Conservation (phyloP, 2,888 invertebrate genomes). For the Mantis religiosa region DNA sequence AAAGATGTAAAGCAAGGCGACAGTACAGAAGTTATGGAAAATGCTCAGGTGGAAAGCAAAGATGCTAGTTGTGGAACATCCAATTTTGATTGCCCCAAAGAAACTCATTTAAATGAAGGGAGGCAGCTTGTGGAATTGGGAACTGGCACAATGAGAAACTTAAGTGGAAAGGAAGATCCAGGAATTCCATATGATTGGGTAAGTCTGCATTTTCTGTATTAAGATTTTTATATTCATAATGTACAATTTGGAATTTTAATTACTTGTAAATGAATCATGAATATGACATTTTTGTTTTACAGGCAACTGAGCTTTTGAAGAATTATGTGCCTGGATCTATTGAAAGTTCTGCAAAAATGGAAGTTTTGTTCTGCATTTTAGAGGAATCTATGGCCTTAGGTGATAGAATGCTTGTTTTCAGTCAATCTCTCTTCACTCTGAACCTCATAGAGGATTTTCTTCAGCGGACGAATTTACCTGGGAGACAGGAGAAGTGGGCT, state of each 20-base stretch:
- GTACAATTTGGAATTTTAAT: background rate
- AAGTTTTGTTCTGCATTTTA: slow-evolving; percentile 85
- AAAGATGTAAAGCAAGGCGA: slow-evolving; percentile 12
- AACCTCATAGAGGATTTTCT: slow-evolving; percentile 93
- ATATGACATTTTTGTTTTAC: slow-evolving; percentile 18
- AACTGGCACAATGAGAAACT: slow-evolving; percentile 5
- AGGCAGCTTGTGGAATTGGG: slow-evolving; percentile 20
- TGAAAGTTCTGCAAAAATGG: slow-evolving; percentile 93
- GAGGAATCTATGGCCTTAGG: slow-evolving; percentile 82
- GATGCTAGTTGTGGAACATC: slow-evolving; percentile 37
- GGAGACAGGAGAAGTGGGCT: slow-evolving; percentile 67
- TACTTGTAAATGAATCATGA: background rate
- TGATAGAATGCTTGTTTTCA: slow-evolving; percentile 90
- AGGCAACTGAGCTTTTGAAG: slow-evolving; percentile 75
- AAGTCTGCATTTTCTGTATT: slow-evolving; percentile 35
- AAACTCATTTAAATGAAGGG: slow-evolving; percentile 4
- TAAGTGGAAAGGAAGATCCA: slow-evolving; percentile 56
- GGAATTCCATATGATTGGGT: slow-evolving; percentile 87
- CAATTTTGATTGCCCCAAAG: slow-evolving; percentile 8
- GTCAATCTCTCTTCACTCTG: slow-evolving; percentile 91
- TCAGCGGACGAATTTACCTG: slow-evolving; percentile 59
- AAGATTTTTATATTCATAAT: too few relatives aligned
- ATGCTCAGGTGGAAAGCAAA: slow-evolving; percentile 41
- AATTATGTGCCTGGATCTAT: slow-evolving; percentile 84
- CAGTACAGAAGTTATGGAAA: slow-evolving; percentile 39